These are phyloP conservation scores for Euclidia mi DNA, from an alignment of 2,888 invertebrate genomes.

Conservation along the genomic window DNA sequence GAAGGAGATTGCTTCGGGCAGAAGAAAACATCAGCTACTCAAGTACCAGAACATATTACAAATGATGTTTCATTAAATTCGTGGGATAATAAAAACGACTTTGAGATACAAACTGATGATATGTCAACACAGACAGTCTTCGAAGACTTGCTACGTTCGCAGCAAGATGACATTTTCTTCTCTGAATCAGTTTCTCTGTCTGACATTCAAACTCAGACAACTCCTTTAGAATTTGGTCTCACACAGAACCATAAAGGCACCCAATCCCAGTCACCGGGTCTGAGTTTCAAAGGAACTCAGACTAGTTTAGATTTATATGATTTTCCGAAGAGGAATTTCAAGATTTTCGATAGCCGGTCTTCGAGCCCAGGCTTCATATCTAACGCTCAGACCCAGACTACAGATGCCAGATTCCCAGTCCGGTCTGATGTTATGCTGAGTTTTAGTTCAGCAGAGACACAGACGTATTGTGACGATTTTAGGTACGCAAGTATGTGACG, in stretches of 20 bases:
- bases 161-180: constrained; percentile 77
- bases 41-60: constrained; percentile 71
- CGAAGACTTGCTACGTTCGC: constrained; percentile 77
- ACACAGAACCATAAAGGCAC: constrained; percentile 77
- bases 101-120: constrained; percentile 73
- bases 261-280: constrained; percentile 69
- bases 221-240: constrained; percentile 77
- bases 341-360: constrained; percentile 68
- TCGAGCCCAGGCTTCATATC: constrained; percentile 32
- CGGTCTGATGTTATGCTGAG: constrained; percentile 71
- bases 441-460: constrained; percentile 76
- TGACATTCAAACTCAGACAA: constrained; percentile 83
- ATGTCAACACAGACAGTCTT: constrained; percentile 82
- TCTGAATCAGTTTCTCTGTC: constrained; percentile 77
- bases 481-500: constrained; percentile 63
- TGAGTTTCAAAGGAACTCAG: constrained; percentile 82
- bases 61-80: constrained; percentile 73
- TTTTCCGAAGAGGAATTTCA: constrained; percentile 65
- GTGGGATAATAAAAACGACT: constrained; percentile 59
- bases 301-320: constrained; percentile 78
- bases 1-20: constrained; percentile 63
- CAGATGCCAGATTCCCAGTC: constrained; percentile 54
- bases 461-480: constrained; percentile 73
- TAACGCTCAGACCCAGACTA: constrained; percentile 75
- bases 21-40: constrained; percentile 75